Evolutionary conservation across 2,888 invertebrate genomes (phyloP).

Genomic region (Amorpha juglandis): DNA sequence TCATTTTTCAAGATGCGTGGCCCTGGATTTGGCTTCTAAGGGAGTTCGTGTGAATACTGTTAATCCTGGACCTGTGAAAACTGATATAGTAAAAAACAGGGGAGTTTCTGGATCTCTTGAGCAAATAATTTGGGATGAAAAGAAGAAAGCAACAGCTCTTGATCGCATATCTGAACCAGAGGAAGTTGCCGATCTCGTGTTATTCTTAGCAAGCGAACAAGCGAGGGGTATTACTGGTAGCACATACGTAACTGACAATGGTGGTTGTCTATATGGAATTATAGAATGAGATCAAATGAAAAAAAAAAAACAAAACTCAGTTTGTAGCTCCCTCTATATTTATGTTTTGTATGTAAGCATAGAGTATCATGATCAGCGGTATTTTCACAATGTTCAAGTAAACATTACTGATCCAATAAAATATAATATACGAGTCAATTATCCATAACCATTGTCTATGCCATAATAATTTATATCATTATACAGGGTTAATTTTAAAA

Average conservation of each 20-base stretch:
- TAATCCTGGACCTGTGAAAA: constrained; percentile 92
- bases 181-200: constrained; percentile 46
- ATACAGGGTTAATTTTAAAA: too few relatives aligned
- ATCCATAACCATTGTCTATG: too few relatives aligned
- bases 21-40: constrained; percentile 89
- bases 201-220: constrained; percentile 47
- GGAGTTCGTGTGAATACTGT: constrained; percentile 92
- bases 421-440: too few relatives aligned
- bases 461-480: too few relatives aligned
- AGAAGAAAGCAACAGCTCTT: constrained; percentile 91
- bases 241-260: constrained; percentile 27
- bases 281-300: background rate
- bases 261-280: constrained; percentile 1
- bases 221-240: constrained; percentile 33
- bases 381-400: too few relatives aligned
- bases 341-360: too few relatives aligned
- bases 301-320: too few relatives aligned
- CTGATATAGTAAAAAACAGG: constrained; percentile 39
- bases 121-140: constrained; percentile 82
- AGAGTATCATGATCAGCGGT: too few relatives aligned
- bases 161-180: constrained; percentile 87
- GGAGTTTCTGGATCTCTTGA: constrained; percentile 52
- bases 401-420: too few relatives aligned
- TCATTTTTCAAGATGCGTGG: constrained; percentile 93
- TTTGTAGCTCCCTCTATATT: too few relatives aligned